Evolutionary conservation across 2,888 invertebrate genomes (phyloP), one percentile per base, ranked within the genome.

Genomic region (Alviniconcha strummeri): DNA sequence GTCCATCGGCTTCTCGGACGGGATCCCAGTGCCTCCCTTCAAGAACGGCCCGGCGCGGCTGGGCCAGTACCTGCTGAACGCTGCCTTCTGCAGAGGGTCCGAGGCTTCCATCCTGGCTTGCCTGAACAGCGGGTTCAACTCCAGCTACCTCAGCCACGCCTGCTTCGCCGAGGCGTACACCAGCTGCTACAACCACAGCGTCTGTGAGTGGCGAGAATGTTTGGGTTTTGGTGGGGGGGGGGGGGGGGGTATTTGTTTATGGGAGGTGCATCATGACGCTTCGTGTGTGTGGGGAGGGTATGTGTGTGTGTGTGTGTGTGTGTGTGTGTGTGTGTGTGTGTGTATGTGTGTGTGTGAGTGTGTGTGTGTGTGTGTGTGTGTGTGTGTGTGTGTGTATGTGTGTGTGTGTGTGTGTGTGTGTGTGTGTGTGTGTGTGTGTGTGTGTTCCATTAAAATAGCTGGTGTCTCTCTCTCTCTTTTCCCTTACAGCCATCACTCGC

Each of bases 41-140:
- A 87, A 15, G 9, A 60, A 60, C 60, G 60, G 9, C 13, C 13
- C 60, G 8, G 60, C 60, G 8, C 9, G 0, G 55, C 15, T 76
- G 57, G 57, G 15, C 19, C n/a, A 57, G 4, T 19, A 77, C 57
- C 57, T 77, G 11, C 57, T 91, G 15, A 89, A 89, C 19, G 89
- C 88, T 17, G 89, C 89, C 76, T 89, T 90, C 87, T 92, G 92
- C 84, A 85, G 88, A 64, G 91, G 91, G 6, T 82, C 84, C 8
- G 92, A 92, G 83, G 75, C 83, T 15, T 87, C 88, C 11, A 84
- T 91, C 8, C 86, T 92, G 85, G 88, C 89, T 0, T 91, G 91
- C 83, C 86, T 91, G 0, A 92, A 91, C 79, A 89, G 91, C 56
- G 92, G 92, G 13, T 91, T 91, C 84, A 90, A 90, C 76, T 86